Evolutionary conservation across 2,113 vertebrate genomes (phyloP).

Genomic region (Haemorhous mexicanus): DNA sequence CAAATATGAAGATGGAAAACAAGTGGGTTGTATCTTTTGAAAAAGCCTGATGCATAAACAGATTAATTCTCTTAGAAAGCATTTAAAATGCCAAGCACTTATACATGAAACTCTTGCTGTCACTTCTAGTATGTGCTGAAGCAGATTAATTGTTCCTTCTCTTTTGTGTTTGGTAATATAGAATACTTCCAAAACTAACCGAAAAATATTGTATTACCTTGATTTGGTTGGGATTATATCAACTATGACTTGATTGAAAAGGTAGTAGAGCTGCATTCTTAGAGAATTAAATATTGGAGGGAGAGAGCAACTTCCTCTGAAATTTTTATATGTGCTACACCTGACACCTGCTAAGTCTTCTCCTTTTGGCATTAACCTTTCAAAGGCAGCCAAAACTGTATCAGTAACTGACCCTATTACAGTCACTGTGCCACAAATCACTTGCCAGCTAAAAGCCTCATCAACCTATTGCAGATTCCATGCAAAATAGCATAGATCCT

Average conservation of each 20-base stretch:
- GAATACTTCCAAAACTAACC: background rate
- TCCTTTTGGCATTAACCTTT: background rate
- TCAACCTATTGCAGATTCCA: fast-evolving
- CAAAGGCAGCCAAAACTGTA: background rate
- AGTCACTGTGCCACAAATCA: background rate
- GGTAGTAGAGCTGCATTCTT: background rate
- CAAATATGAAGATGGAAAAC: background rate
- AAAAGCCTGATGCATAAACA: background rate
- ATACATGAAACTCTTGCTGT: background rate
- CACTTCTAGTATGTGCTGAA: background rate
- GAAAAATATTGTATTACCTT: background rate
- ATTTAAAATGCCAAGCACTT: background rate
- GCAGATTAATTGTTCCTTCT: background rate
- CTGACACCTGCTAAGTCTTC: background rate
- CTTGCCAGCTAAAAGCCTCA: background rate
- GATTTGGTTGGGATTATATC: background rate
- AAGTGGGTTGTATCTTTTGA: background rate
- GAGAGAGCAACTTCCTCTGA: background rate
- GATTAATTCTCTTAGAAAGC: background rate
- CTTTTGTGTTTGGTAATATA: background rate
- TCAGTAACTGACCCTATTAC: background rate
- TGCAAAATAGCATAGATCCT: background rate
- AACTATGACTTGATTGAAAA: background rate
- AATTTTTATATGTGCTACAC: background rate
- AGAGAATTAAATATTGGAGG: background rate